Evolutionary conservation across 2,888 invertebrate species (phyloP).

Genomic region (Oscheius sp.): DNA sequence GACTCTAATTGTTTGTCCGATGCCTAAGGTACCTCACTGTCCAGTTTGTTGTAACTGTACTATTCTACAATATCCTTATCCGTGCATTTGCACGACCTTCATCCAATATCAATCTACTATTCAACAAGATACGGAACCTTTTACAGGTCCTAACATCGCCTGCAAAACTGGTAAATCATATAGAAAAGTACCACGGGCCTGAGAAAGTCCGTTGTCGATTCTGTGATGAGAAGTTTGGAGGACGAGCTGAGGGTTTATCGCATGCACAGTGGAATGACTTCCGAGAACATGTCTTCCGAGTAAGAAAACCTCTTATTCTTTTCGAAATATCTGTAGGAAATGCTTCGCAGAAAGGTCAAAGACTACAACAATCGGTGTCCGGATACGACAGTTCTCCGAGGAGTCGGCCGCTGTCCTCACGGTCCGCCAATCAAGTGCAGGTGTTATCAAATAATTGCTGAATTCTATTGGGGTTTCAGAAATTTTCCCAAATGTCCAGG

Average conservation of each 20-base stretch:
- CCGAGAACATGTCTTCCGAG: slow-evolving; percentile 20
- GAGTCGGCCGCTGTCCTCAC: slow-evolving; percentile 53
- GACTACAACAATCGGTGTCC: slow-evolving; percentile 9
- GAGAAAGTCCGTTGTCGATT: slow-evolving; percentile 42
- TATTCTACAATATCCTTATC: too few relatives aligned
- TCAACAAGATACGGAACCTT: background rate
- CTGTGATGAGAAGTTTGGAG: slow-evolving; percentile 41
- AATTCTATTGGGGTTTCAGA: slow-evolving; percentile 34
- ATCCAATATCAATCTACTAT: too few relatives aligned
- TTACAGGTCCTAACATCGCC: slow-evolving; percentile 40
- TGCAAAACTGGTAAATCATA: slow-evolving; percentile 37
- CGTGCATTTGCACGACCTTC: too few relatives aligned
- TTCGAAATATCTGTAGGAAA: slow-evolving; percentile 34
- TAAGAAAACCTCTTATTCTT: background rate
- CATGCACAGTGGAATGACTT: slow-evolving; percentile 20
- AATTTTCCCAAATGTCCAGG: slow-evolving; percentile 57
- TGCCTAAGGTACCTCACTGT: too few relatives aligned
- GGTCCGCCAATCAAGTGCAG: slow-evolving; percentile 53
- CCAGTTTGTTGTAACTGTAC: too few relatives aligned
- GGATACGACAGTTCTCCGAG: slow-evolving; percentile 40
- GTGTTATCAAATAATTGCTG: slow-evolving; percentile 6
- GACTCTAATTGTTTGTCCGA: background rate
- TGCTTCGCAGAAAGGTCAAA: slow-evolving; percentile 42
- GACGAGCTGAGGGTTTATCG: slow-evolving; percentile 30
- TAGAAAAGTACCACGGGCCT: slow-evolving; percentile 28